Evolutionary conservation across 1,140 invertebrate species (phyloP), one percentile per base, ranked within the genome.

Genomic region (Tenebrio molitor): DNA sequence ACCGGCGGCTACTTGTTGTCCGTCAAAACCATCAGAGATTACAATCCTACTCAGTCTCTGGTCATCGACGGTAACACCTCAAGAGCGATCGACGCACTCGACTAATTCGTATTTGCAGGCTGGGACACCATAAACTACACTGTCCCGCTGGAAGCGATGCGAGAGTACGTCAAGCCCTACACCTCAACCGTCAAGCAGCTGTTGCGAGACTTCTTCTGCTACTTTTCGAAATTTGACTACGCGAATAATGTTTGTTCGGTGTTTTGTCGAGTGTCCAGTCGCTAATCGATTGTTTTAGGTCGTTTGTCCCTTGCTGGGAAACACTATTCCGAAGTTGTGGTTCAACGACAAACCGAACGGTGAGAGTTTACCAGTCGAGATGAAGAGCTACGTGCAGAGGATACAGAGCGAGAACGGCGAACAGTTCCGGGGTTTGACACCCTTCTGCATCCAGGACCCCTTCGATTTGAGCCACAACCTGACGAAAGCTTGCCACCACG

Each of bases 391-490:
- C 68, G 44, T 79, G 1, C 16, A 71, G 5, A 80, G 79, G 73
- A 58, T 82, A 19, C 68, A 77, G 19, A 64, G 36, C 2, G 58
- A 74, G 12, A 64, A 80, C 34, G 33, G 64, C 0, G 81, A 82
- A 73, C 39, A 77, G 17, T 83, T 81, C 66, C 62, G 80, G 58
- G 53, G 72, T 4, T 64, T 76, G n/a, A 74, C 75, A 1, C 34
- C 75, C 6, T 69, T 84, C 42, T 84, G 83, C 72, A 76, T 86
- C 23, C 85, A 86, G 75, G 85, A 86, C 81, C 84, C 84, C 8
- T 84, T 86, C 66, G 82, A 84, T 77, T 78, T 85, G 21, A 82
- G 80, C 34, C 83, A 85, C 64, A 86, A 86, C 75, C 74, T 85
- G 46, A 83, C 83, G 0, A 84, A 83, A 75, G 81, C 80, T 21